Evolutionary conservation across 2,888 invertebrate genomes (phyloP), one percentile per base, ranked within the genome.

Genomic region (Lampropteryx suffumata): DNA sequence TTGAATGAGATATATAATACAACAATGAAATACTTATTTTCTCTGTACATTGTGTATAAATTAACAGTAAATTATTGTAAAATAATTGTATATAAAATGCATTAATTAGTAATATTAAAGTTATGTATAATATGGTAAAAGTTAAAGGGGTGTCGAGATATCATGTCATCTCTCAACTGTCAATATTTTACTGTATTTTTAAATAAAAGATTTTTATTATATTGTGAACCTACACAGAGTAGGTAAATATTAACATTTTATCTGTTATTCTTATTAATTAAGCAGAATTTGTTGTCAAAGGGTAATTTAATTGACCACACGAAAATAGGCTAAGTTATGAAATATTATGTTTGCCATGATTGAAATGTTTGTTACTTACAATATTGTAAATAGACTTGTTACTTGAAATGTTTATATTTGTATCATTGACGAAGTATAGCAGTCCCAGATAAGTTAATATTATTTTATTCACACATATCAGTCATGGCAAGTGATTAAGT

Each of bases 41-140:
- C 64, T 67, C 73, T 90, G 88, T 89, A 88, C 82, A 90, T 86
- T 88, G 79, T 89, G 80, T 85, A 88, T 82, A 87, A 79, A 73
- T 59, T 67, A 67, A 71, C 66, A 69, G 74, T 76, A 83, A 84
- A 79, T 79, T 70, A 72, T 71, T 81, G 79, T 86, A 84, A 83
- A 84, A 79, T 43, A 27, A 32, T 17, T 49, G 48, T 53, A 53
- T n/a, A 53, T 53, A 53, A 51, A 33, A 44, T 39, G 36, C 32
- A 43, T 29, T 32, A 32, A 37, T 29, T 32, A 32, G 32, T 43
- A 42, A 10, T 27, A 30, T 35, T 5, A 24, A 5, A 43, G 40
- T 65, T 70, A 61, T 75, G 63, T 69, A 62, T 76, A 17, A 4
- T 60, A 58, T 69, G 60, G 75, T 73, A 71, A 71, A 71, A 65